phyloP scores from a whole-genome alignment of 2,888 invertebrate genomes.

The Conistra vaccinii region DNA sequence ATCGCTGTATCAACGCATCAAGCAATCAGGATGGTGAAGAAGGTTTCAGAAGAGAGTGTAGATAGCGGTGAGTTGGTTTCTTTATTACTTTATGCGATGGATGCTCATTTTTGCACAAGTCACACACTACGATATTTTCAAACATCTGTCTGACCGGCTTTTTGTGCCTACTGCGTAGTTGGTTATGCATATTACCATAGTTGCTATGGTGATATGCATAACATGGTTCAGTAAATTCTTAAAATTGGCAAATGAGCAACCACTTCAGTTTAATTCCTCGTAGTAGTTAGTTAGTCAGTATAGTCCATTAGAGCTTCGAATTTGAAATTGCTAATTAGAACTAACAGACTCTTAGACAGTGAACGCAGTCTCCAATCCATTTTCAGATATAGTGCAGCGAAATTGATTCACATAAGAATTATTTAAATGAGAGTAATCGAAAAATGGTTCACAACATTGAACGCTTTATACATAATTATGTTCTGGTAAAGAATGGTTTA shows the following conservation, averaged over 20 bases:
- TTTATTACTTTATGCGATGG: conserved; percentile 43
- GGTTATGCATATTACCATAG: conserved; percentile 53
- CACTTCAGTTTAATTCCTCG: conserved; percentile 14
- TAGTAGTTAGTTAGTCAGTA: conserved; percentile 19
- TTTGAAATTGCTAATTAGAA: conserved; percentile 55
- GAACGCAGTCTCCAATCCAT: conserved; percentile 26
- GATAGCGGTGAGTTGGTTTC: conserved; percentile 87
- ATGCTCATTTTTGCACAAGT: conserved; percentile 55
- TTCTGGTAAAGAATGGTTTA: not conserved
- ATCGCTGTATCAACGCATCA: conserved; percentile 86
- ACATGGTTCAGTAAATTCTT: conserved; percentile 7
- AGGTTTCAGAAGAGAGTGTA: conserved; percentile 90
- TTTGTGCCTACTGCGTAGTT: conserved; percentile 72
- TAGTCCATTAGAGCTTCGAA: conserved; percentile 46
- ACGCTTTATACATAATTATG: not conserved
- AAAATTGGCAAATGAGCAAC: conserved; percentile 35
- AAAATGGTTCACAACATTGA: conserved; percentile 22
- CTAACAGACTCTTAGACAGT: conserved; percentile 13
- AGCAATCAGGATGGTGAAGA: conserved; percentile 89
- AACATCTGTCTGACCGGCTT: conserved; percentile 69
- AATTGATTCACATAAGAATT: conserved; percentile 33
- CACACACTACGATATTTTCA: conserved; percentile 56
- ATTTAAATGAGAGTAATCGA: conserved; percentile 19
- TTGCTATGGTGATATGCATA: too few relatives aligned
- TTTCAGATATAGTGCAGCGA: conserved; percentile 43